Base-by-base conservation (phyloP, 2,797 vertebrate species). In the Tragelaphus eurycerus region DNA sequence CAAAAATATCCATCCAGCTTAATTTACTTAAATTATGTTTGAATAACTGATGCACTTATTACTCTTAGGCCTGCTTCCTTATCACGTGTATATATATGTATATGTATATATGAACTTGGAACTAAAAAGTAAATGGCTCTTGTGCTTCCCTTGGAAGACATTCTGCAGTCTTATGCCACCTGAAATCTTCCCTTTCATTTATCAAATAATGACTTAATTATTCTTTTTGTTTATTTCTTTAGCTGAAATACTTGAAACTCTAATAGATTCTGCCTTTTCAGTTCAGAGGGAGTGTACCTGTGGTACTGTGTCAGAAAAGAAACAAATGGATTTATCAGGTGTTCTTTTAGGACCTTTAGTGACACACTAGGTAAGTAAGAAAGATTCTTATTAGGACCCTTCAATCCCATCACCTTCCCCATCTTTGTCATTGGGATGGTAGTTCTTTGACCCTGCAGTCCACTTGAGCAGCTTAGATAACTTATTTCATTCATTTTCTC, bases 171-270 rank as follows among this genome's bases (percentile, higher is more conserved):
- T 88, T 46, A 74, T 90, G 60, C 21, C 85, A 78, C 46, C 86
- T 90, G 59, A 96, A 95, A 93, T 95, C 25, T 96, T 90, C 81
- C 21, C 76, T 34, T 97, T 85, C 50, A 34, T 94, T 85, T 96
- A 88, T 85, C 93, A 90, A 93, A 38, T 89, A 97, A 89, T 38
- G 79, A 92, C 38, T 93, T 96, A 96, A 94, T 97, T 92, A 52
- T 90, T 92, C 29, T 84, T 84, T 89, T 86, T 79, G 50, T 95
- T 84, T 94, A 0, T 85, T 84, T 90, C 55, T 54, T 82, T 82
- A 25, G 82, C 25, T 29, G 67, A 84, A 90, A 85, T 92, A 60
- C 89, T 87, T 95, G 64, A 85, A 97, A 90, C 27, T 62, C 64
- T 90, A 97, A 78, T 88, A 82, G 46, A 92, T 82, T 92, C 57